Base-by-base conservation (phyloP, 2,888 invertebrate species). In the Eupithecia tripunctaria region DNA sequence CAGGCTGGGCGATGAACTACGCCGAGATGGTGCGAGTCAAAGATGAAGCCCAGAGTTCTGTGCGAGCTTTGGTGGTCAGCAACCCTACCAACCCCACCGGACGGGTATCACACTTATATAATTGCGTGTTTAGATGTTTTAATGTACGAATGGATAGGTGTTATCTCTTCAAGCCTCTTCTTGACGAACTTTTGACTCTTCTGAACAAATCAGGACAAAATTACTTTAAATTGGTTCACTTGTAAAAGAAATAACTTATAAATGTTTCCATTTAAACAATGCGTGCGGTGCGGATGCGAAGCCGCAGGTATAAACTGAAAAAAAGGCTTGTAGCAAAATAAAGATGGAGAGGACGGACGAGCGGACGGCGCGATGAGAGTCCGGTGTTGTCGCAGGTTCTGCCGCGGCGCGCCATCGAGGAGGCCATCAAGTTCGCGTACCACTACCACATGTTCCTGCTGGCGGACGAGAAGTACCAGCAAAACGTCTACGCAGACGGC, bases 71-170 rank as follows among this genome's bases (percentile, higher is more conserved):
- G 64, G 98, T 98, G 21, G 96, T 99, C 66, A 99, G 99, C 82
- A 99, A 99, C 93, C 99, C 99, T 0, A 99, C 99, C 71, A 99
- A 99, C 91, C 99, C 99, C 14, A 99, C 99, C 27, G 99, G 99
- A 18, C 97, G 97, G 91, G 91, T 89, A 59, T 25, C 32, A 32
- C 32, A 32, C 32, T 32, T 32, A 32, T 32, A 32, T 32, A 6
- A 32, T 32, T 32, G 32, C 32, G 5, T 32, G 32, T 32, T 32
- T 32, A 6, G 2, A 32, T 32, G 32, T 32, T 32, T 32, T 32
- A 6, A 4, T 32, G 32, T 32, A 32, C 6, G 32, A 6, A 32
- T 32, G 32, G 32, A 32, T 32, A 6, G 4, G 4, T 32, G 32
- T 1, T 32, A 32, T 6, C 32, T 32, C 6, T 32, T 32, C 32